Evolutionary conservation across 2,888 invertebrate genomes (phyloP), one percentile per base, ranked within the genome.

Genomic region (Conomelus anceps): DNA sequence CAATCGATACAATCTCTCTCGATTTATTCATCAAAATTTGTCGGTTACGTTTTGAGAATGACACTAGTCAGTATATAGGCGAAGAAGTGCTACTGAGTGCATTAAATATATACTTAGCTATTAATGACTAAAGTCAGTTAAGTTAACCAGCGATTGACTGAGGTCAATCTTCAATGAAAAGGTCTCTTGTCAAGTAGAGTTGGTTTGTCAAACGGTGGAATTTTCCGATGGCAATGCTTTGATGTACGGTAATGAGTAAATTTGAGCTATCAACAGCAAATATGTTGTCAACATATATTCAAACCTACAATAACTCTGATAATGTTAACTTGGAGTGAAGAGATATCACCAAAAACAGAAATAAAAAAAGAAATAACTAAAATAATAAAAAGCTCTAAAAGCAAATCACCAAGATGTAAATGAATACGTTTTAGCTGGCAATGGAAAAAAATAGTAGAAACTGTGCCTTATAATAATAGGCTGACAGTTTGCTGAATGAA

Each of bases 301-400:
- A 63, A 63, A 63, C 63, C 63, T 63, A 63, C 63, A n/a, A 63
- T 63, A n/a, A 63, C n/a, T 63, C 63, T 63, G 63, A 63, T n/a
- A 63, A 63, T 63, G n/a, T 63, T 63, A 63, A 63, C n/a, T 63
- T 63, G 63, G n/a, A 63, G 63, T 63, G 63, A n/a, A 63, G 63
- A 63, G n/a, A 63, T 63, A 63, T 63, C 63, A 63, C 63, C 63
- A 63, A n/a, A 63, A 63, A 63, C 63, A 85, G 23, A 88, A 86
- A 41, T 23, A 86, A 88, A 88, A 89, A 88, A 17, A 86, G 85
- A 22, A 88, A 84, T 84, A 86, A 88, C 23, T 86, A 89, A 86
- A 88, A 86, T 88, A 23, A 88, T 84, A 88, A 88, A 88, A 86
- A 88, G 89, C 85, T 85, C 87, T 88, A 88, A 89, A 89, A 89